Base-by-base conservation (phyloP, 2,888 invertebrate species). In the Diaphora mendica region DNA sequence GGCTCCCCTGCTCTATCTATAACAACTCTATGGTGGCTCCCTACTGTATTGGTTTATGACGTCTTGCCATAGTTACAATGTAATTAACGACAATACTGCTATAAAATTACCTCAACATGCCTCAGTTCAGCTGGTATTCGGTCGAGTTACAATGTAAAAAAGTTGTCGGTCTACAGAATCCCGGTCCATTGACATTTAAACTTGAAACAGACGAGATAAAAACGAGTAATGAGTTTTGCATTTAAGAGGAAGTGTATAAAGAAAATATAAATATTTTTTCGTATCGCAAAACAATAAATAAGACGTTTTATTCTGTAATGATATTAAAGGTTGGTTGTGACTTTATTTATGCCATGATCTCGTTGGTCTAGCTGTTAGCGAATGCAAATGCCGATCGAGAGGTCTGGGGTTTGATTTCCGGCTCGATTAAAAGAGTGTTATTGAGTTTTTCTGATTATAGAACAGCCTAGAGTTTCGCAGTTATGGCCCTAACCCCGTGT, bases 151-250 rank as follows among this genome's bases (percentile, higher is more conserved):
- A 26, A 59, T 30, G n/a, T 9, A 59, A 62, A 26, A 35, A 35
- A 55, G 23, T n/a, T 55, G 51, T 55, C 51, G 77, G 71, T 65
- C 83, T 72, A 81, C 72, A 74, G 0, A 77, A 73, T 15, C 30
- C 71, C 66, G 74, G 65, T 70, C 71, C 30, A 79, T 69, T 85
- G 85, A 85, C 83, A 83, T 83, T 83, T 85, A 75, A 1, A 39
- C 55, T 72, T n/a, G 20, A 44, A 55, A 69, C 73, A 23, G 15
- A 71, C 81, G 74, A 80, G 78, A 80, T 76, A 75, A 65, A 68
- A 39, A 30, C 74, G 26, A 35, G 69, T 55, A 78, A 77, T 74
- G 76, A 78, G 64, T 70, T 59, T 42, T 48, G 17, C 42, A 55
- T 74, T 68, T 64, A 70, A 35, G 33, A 42, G 48, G 23, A 67